These are phyloP conservation scores for Drosophila persimilis DNA, from an alignment of 1,140 invertebrate genomes.

Conservation along the genomic window DNA sequence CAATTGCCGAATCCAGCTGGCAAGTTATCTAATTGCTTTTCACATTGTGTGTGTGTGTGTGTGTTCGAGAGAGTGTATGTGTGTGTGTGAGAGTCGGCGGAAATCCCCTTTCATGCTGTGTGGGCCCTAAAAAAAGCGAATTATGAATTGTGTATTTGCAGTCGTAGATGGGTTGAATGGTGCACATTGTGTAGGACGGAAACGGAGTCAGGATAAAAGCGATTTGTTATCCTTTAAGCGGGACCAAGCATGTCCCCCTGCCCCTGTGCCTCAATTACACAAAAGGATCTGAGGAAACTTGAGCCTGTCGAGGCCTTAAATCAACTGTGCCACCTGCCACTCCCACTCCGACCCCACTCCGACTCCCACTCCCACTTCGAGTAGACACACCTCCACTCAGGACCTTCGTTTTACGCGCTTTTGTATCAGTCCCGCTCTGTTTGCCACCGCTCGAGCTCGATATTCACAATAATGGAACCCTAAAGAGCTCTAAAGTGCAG, in stretches of 20 bases:
- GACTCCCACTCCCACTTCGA: background rate
- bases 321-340: conserved; percentile 52
- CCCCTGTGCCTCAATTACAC: conserved; percentile 54
- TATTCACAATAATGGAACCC: conserved; percentile 71
- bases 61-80: conserved; percentile 2
- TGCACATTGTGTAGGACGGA: conserved; percentile 34
- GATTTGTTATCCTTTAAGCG: conserved; percentile 69
- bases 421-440: conserved; percentile 1
- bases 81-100: conserved; percentile 31
- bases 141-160: conserved; percentile 55
- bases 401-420: conserved; percentile 4
- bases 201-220: conserved; percentile 57
- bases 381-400: background rate
- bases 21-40: conserved; percentile 76
- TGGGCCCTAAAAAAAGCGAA: conserved; percentile 46
- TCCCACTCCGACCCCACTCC: background rate
- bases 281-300: conserved; percentile 52
- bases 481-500: conserved; percentile 73
- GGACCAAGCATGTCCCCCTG: conserved; percentile 11
- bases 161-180: conserved; percentile 15
- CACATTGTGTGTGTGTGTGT: conserved; percentile 21
- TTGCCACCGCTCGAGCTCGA: conserved; percentile 30
- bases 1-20: conserved; percentile 63
- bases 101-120: conserved; percentile 71
- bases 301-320: conserved; percentile 54